Conservation (phyloP, 2,113 vertebrate species). For the Pionites leucogaster region DNA sequence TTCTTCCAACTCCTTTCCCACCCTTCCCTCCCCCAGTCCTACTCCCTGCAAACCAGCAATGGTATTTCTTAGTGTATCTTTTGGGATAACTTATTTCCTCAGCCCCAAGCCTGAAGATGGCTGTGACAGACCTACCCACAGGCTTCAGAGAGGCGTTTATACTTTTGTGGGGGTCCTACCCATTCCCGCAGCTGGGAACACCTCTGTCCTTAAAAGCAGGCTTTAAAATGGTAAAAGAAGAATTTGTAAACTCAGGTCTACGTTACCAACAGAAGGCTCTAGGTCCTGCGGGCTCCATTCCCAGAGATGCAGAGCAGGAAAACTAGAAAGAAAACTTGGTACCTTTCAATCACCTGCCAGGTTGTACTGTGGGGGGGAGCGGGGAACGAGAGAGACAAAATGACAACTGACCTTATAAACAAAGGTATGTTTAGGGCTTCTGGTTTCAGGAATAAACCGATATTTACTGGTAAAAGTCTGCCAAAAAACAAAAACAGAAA, state of each 20-base stretch:
- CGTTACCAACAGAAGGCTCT: slow-evolving; percentile 60
- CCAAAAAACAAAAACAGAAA: slow-evolving; percentile 82
- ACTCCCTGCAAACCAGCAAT: neutral
- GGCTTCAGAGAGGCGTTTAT: neutral
- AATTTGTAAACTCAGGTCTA: slow-evolving; percentile 47
- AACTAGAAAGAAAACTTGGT: slow-evolving; percentile 61
- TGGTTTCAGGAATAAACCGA: slow-evolving; percentile 82
- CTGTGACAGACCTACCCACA: neutral
- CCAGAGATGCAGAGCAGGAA: slow-evolving; percentile 51
- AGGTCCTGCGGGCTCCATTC: slow-evolving; percentile 50
- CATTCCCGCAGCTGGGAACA: neutral
- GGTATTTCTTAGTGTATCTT: neutral
- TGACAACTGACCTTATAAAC: slow-evolving; percentile 78
- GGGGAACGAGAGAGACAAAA: slow-evolving; percentile 75
- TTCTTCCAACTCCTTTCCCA: neutral
- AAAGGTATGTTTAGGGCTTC: slow-evolving; percentile 78
- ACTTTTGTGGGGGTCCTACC: neutral
- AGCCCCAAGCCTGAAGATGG: slow-evolving; percentile 5
- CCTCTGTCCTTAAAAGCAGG: slow-evolving; percentile 10
- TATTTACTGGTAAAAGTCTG: slow-evolving; percentile 83
- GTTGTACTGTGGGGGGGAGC: slow-evolving; percentile 66
- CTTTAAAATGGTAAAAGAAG: slow-evolving; percentile 18
- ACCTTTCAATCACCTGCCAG: slow-evolving; percentile 58
- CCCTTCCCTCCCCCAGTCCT: slow-evolving; percentile 7
- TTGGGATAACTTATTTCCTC: neutral